Evolutionary conservation across 2,888 invertebrate species (phyloP).

Genomic region (Axea sp.): DNA sequence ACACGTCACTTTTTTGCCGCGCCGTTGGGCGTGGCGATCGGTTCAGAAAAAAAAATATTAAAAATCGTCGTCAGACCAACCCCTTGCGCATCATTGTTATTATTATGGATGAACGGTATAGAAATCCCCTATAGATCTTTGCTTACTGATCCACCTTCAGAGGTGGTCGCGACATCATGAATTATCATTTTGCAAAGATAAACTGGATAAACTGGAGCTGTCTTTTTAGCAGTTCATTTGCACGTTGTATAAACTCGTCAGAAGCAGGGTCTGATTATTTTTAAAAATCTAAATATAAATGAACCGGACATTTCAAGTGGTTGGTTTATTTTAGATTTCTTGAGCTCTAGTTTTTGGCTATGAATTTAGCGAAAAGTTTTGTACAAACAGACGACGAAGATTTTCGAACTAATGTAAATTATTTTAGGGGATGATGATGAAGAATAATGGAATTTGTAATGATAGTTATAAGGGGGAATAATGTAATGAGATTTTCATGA

Average conservation of each 20-base stretch:
- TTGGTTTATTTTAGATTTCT: background rate
- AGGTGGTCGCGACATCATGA: conserved; percentile 49
- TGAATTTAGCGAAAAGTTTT: conserved; percentile 21
- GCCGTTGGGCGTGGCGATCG: conserved; percentile 72
- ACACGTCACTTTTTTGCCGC: conserved; percentile 73
- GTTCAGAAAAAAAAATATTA: conserved; percentile 65
- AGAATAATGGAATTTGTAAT: too few relatives aligned
- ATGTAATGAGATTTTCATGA: too few relatives aligned
- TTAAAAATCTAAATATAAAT: conserved; percentile 21
- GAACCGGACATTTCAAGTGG: conserved; percentile 5
- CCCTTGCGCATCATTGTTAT: conserved; percentile 64
- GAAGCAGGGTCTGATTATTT: background rate
- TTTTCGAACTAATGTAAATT: too few relatives aligned
- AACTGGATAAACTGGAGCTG: too few relatives aligned
- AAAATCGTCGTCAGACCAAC: conserved; percentile 66
- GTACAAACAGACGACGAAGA: background rate
- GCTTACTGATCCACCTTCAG: conserved; percentile 34
- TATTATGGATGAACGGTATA: conserved; percentile 36
- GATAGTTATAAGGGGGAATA: too few relatives aligned
- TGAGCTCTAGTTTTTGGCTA: too few relatives aligned
- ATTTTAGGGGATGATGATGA: too few relatives aligned
- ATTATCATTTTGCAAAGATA: conserved; percentile 49
- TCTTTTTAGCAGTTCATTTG: background rate
- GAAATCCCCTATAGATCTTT: conserved; percentile 13
- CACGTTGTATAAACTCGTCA: background rate